Conservation (phyloP, 2,113 vertebrate genomes). For the Ceuthmochares aereus region DNA sequence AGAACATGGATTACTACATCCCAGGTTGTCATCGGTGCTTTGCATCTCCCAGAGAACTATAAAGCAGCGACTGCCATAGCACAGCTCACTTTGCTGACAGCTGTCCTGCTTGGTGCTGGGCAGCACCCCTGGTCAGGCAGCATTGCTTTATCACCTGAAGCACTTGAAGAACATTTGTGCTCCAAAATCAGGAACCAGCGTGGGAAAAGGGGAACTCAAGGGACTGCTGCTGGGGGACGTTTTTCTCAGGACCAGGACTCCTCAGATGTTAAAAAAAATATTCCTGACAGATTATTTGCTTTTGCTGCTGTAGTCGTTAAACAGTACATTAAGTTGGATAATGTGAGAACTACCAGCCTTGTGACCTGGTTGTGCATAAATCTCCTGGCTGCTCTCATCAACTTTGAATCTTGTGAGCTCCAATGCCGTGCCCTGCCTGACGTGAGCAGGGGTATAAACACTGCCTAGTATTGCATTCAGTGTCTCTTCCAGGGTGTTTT, state of each 20-base stretch:
- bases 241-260: neutral
- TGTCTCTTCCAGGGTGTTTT: rapidly evolving
- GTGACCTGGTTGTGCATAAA: neutral
- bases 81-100: neutral
- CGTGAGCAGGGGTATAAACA: neutral
- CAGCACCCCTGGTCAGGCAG: neutral
- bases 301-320: neutral
- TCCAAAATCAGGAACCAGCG: neutral
- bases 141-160: neutral
- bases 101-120: rapidly evolving
- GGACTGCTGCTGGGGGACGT: neutral
- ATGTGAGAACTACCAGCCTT: neutral
- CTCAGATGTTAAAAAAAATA: neutral
- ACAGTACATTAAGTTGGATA: neutral
- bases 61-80: neutral
- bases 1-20: neutral
- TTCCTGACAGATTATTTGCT: neutral
- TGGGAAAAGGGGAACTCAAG: neutral
- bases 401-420: neutral
- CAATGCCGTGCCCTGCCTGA: rapidly evolving
- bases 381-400: neutral
- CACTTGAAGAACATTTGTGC: rapidly evolving
- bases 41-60: neutral
- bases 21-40: neutral
- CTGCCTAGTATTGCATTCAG: neutral